Base-by-base conservation (phyloP, 2,797 vertebrate genomes). In the Microtus agrestis region DNA sequence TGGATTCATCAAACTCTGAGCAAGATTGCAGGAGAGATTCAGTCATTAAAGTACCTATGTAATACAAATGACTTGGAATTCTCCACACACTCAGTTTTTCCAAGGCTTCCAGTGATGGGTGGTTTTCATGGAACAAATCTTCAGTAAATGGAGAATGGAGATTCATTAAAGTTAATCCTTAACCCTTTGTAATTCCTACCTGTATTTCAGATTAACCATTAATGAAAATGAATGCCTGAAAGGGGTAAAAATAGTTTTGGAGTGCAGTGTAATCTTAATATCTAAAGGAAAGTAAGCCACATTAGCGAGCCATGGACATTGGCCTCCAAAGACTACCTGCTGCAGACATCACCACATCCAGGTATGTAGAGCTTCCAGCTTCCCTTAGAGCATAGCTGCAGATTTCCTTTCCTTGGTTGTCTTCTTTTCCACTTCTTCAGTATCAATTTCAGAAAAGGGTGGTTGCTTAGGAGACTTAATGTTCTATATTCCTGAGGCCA, bases 341-440 rank as follows among this genome's bases (percentile, higher is more conserved):
- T 13, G 59, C 0, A 5, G 56, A 59, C 1, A 6, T 78, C 48
- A 69, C 59, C 40, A 61, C 40, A 23, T 59, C 21, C 77, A 29
- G 37, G 27, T 25, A 21, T 48, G 80, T 40, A 6, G 63, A 51
- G 14, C 4, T 51, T 25, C 48, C 51, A 25, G 15, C 23, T 81
- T 37, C 6, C 3, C 25, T 85, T 31, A 87, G n/a, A 59, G 31
- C 34, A 25, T 48, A 71, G 81, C 13, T 54, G 40, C 69, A 59
- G 21, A 8, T 76, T 87, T 90, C 27, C 48, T 80, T 9, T 79
- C 27, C 0, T 29, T 43, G 40, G 29, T 76, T 63, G 65, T 34
- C 37, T 84, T 87, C 17, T 88, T 95, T 80, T n/a, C 21, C 12
- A 37, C 31, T n/a, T 74, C 61, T 81, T 95, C 71, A 84, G 40